Evolutionary conservation across 1,140 invertebrate species (phyloP), one percentile per base, ranked within the genome.

Genomic region (Drosophila lacteicornis): DNA sequence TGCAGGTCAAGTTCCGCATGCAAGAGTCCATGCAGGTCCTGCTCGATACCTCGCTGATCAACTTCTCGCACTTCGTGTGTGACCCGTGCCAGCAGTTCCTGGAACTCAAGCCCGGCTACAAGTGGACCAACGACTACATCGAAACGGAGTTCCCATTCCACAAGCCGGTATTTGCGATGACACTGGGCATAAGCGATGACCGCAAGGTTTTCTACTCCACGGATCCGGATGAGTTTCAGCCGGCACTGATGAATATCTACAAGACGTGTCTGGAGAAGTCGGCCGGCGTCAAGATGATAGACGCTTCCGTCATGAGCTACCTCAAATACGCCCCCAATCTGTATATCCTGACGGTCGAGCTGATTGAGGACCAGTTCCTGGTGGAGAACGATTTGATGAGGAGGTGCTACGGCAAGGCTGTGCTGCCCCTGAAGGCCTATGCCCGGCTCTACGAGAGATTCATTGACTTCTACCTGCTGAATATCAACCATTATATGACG

Each of bases 1-100:
- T 88, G 22, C 91, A 92, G 74, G 78, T 71, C 2, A 88, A 90
- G 49, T 92, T 92, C 30, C 90, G 91, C 13, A 92, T 92, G 91
- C 91, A 92, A 19, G 91, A 92, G 68, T 80, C 90, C 0, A 92
- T 92, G 75, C 83, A 92, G 57, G 75, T 91, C 1, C 59, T 92
- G 5, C 45, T 92, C 11, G 81, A 85, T 5, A 71, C 25, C 1
- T 92, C 91, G 0, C 77, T 92, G 17, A 22, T 45, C 0, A 86
- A 69, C 47, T 92, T 92, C 30, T 75, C 80, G 2, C 53, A 74
- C n/a, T 77, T 91, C 0, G 58, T 92, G 2, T 83, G 79, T 13
- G 88, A 92, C 46, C 91, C 91, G 0, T 92, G 91, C 15, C n/a
- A 56, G 4, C 76, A 86, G 42, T 91, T 92, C 12, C 55, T 92